Percentiles rank a stretch among this genome's conserved stretches.
Conservation (phyloP, 2,797 vertebrate genomes). For the Rhinatrema bivittatum region DNA sequence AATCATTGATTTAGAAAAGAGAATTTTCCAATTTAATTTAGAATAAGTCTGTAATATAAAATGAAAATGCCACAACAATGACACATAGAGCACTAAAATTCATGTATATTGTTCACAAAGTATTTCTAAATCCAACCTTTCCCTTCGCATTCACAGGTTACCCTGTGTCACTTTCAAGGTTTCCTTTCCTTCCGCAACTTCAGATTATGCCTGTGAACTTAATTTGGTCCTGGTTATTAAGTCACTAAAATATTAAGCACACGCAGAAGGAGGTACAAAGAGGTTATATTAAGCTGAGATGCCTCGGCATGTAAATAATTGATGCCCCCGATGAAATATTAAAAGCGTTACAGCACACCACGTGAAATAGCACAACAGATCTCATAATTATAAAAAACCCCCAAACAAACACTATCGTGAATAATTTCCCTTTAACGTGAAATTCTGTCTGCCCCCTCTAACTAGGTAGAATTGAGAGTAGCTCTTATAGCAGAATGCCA, state of each 20-base stretch:
- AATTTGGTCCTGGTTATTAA: not conserved
- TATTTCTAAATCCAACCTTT: too few relatives aligned
- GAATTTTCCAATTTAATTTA: too few relatives aligned
- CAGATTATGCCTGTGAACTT: not conserved
- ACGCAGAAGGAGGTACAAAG: not conserved
- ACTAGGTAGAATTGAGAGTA: not conserved
- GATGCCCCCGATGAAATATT: not conserved
- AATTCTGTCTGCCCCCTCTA: not conserved
- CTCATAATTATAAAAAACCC: not conserved
- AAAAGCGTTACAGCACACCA: not conserved
- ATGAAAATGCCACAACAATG: too few relatives aligned
- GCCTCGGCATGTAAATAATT: not conserved
- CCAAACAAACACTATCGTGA: too few relatives aligned
- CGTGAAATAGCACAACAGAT: not conserved
- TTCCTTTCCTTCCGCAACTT: not conserved
- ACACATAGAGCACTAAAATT: too few relatives aligned
- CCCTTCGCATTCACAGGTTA: too few relatives aligned
- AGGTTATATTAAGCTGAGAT: not conserved
- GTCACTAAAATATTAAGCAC: slow-evolving; percentile 6
- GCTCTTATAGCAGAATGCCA: not conserved
- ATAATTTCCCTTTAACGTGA: not conserved
- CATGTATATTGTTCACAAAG: too few relatives aligned
- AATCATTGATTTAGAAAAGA: too few relatives aligned
- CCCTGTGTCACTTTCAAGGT: not conserved
- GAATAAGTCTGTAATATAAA: too few relatives aligned